Evolutionary conservation across 2,888 invertebrate genomes (phyloP), one percentile per base, ranked within the genome.

Genomic region (Heliconius charithonia): DNA sequence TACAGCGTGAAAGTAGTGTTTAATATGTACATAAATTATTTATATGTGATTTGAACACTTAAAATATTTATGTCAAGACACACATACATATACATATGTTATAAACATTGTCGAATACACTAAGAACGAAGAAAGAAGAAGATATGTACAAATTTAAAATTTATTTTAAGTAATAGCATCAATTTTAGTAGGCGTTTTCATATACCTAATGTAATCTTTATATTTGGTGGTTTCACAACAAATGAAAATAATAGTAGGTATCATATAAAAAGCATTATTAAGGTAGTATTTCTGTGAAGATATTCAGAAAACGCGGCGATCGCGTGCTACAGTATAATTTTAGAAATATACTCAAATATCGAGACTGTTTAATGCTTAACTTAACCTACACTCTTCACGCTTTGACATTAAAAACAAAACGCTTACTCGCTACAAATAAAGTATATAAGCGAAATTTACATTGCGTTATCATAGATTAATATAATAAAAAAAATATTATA

Each of bases 251-350:
- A n/a, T 41, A 71, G n/a, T n/a, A n/a, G n/a, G 22, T 16, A 29
- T 12, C 25, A 70, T 27, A 70, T 19, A 51, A 27, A 65, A 56
- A 22, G 13, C 12, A 25, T 27, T 59, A 67, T n/a, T n/a, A 27
- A 22, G n/a, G 12, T 10, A 71, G 37, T 19, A 29, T 25, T 66
- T 37, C 66, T 66, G 22, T 59, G 27, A 77, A 51, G 13, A 75
- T 65, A 77, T 73, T 73, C 66, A 72, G 37, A 41, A 72, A 74
- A 78, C 41, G 73, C 62, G 27, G 19, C 74, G 22, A 74, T 78
- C 56, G 77, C 77, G 77, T 78, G 77, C 41, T 74, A 2, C 32
- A 0, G n/a, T 32, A 67, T 56, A 67, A 67, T 74, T 67, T 67
- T 37, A 62, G 67, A 25, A 69, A 45, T 59, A 67, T 67, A 29